Percentiles rank a stretch among this genome's conserved stretches.
Conservation (phyloP, 1,140 invertebrate species). For the Berghia stephanieae region DNA sequence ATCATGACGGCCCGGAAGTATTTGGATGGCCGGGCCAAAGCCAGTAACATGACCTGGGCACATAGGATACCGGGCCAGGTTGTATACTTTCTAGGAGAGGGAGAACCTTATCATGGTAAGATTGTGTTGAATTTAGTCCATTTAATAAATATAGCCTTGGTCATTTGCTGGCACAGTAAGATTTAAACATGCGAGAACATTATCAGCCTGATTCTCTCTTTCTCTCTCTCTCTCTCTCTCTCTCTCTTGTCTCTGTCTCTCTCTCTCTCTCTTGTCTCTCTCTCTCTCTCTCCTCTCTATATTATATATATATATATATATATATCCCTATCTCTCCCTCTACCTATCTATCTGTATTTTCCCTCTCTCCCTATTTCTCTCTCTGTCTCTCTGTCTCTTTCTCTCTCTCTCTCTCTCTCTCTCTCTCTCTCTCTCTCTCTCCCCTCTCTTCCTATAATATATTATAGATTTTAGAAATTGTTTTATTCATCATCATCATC, state of each 20-base stretch:
- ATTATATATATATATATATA: no score
- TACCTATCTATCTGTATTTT: no score
- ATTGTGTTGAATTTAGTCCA: no score
- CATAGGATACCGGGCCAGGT: slow-evolving; percentile 83
- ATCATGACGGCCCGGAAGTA: slow-evolving; percentile 95
- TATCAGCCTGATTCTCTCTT: background rate
- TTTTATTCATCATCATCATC: background rate
- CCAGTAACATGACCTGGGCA: slow-evolving; percentile 91
- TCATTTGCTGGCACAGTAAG: no score
- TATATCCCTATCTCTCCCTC: no score
- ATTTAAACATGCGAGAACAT: no score
- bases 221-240: background rate
- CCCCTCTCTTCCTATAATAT: background rate
- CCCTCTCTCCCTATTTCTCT: background rate
- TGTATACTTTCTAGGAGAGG: slow-evolving; percentile 77
- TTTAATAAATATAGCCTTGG: no score
- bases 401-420: background rate
- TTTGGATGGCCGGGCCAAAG: slow-evolving; percentile 80
- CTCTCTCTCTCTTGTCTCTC: background rate
- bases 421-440: background rate
- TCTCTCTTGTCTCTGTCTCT: no score
- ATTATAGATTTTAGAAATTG: slow-evolving; percentile 1
- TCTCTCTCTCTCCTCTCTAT: background rate
- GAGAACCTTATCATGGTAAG: background rate
- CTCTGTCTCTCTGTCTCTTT: background rate